Evolutionary conservation across 2,113 vertebrate species (phyloP).

Genomic region (Podilymbus podiceps): DNA sequence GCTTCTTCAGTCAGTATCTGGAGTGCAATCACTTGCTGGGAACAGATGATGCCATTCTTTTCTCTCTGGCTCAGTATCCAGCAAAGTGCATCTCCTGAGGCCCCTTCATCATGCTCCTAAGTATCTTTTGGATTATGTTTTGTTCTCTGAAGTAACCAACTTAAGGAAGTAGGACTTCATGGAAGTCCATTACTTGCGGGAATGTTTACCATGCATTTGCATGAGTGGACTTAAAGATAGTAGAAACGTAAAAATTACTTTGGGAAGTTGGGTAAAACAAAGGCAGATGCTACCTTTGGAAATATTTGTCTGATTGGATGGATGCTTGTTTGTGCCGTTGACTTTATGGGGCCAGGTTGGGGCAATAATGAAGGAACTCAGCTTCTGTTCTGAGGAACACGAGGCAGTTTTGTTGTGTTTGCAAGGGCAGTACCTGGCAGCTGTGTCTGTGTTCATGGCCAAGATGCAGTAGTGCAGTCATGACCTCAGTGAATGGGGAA

Average conservation of each 20-base stretch:
- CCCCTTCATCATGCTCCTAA: neutral
- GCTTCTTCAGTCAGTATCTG: neutral
- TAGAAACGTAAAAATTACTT: neutral
- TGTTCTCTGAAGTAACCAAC: neutral
- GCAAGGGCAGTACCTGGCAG: neutral
- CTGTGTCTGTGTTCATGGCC: neutral
- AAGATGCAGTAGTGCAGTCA: neutral
- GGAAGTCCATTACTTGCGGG: neutral
- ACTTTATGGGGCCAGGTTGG: neutral
- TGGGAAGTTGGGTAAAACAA: neutral
- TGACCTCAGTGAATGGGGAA: neutral
- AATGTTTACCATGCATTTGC: neutral
- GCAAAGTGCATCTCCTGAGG: neutral
- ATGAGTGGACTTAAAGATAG: neutral
- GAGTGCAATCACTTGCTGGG: neutral
- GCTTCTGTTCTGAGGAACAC: neutral
- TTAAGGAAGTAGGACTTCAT: neutral
- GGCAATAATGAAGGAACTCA: neutral
- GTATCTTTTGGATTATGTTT: neutral
- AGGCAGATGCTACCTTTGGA: neutral
- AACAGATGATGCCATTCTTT: neutral
- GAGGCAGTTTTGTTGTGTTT: neutral
- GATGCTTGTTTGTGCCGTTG: neutral
- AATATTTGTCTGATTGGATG: neutral
- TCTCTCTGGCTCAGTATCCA: neutral